phyloP scores from a whole-genome alignment of 2,113 vertebrate species.

The Syrmaticus mikado region DNA sequence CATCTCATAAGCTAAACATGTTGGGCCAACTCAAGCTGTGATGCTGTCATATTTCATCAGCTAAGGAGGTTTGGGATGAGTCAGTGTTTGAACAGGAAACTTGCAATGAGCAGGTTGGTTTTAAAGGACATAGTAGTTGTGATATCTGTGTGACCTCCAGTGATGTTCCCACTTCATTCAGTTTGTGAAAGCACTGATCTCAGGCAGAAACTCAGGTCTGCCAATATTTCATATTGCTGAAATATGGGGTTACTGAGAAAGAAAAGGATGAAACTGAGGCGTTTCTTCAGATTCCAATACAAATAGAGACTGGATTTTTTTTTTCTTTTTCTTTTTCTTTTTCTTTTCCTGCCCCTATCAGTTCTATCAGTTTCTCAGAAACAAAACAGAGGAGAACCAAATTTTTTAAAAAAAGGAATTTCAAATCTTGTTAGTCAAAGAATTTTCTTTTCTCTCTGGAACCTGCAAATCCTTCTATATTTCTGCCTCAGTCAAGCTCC shows the following conservation, averaged over 20 bases:
- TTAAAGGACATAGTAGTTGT: accelerated
- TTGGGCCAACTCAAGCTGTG: slow-evolving; percentile 46
- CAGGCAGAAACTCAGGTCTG: not conserved
- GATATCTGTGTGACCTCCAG: not conserved
- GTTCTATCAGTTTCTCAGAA: not conserved
- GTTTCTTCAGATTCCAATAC: not conserved
- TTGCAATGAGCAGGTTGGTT: not conserved
- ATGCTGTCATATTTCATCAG: slow-evolving; percentile 53
- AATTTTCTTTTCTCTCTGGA: not conserved
- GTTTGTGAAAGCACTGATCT: not conserved
- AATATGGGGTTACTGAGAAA: not conserved
- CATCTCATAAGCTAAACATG: slow-evolving; percentile 50
- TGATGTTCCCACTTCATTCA: not conserved
- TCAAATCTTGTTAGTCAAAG: not conserved
- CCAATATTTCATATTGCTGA: accelerated
- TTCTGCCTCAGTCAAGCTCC: not conserved
- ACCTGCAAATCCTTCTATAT: not conserved
- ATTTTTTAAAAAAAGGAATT: not conserved
- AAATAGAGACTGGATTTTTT: not conserved
- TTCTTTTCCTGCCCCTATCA: accelerated
- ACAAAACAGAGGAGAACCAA: not conserved
- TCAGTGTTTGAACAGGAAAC: not conserved
- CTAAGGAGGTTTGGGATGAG: slow-evolving; percentile 1
- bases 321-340: not conserved
- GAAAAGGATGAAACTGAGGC: accelerated